Conservation (phyloP, 53 echinoderm and acorn worm genomes). For the Mesocentrotus franciscanus region DNA sequence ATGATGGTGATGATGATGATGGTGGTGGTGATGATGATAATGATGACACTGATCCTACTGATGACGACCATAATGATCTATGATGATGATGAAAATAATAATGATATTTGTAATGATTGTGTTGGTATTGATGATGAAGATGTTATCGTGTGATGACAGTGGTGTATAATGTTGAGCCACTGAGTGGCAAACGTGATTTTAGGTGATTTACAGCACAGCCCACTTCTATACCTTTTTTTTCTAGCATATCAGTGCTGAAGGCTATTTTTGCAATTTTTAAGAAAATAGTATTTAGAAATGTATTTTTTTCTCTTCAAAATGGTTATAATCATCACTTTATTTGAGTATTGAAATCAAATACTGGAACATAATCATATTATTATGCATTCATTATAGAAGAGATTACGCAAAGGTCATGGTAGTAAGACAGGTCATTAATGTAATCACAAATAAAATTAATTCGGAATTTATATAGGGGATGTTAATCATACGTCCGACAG, state of each 20-base stretch:
- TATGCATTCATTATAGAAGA: background rate
- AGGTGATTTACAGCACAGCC: too few relatives aligned
- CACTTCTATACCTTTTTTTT: too few relatives aligned
- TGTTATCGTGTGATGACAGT: background rate
- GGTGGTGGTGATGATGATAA: background rate
- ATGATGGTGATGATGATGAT: background rate
- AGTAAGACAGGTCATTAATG: background rate
- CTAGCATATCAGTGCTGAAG: too few relatives aligned
- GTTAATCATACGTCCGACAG: background rate
- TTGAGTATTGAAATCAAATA: too few relatives aligned
- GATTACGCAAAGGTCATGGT: background rate
- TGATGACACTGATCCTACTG: too few relatives aligned
- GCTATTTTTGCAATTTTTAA: too few relatives aligned
- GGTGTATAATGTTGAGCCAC: background rate
- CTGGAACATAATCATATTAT: too few relatives aligned
- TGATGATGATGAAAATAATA: background rate
- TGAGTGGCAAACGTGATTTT: too few relatives aligned
- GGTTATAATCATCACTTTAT: too few relatives aligned
- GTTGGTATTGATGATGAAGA: background rate
- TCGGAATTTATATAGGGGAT: background rate
- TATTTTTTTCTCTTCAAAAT: too few relatives aligned
- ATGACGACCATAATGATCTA: too few relatives aligned
- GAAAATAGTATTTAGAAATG: too few relatives aligned
- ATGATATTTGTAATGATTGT: background rate
- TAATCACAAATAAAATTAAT: background rate